phyloP scores from a whole-genome alignment of 2,888 invertebrate species.

The Melikaiella ostensackeni region DNA sequence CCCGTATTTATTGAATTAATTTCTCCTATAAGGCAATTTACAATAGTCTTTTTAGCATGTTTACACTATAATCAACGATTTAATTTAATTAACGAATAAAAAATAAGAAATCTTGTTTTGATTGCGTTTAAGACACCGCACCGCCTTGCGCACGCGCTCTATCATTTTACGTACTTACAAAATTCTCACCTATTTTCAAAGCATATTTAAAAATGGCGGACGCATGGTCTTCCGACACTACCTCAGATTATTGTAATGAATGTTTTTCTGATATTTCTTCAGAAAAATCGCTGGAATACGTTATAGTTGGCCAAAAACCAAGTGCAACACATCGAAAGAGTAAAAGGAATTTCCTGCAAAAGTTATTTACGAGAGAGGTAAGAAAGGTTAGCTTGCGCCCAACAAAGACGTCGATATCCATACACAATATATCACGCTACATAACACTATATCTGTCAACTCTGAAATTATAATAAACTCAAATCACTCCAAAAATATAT shows the following conservation, averaged over 20 bases:
- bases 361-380: constrained; percentile 83
- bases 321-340: constrained; percentile 63
- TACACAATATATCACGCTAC: constrained; percentile 15
- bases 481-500: background rate
- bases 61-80: background rate
- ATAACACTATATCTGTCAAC: background rate
- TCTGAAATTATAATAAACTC: background rate
- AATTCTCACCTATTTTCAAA: constrained; percentile 49
- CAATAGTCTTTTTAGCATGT: background rate
- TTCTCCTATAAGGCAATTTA: background rate
- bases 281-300: constrained; percentile 69
- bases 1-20: background rate
- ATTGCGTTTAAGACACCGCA: background rate
- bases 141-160: background rate
- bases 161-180: background rate
- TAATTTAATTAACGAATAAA: too few relatives aligned
- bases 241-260: constrained; percentile 75
- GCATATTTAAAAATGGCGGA: constrained; percentile 78
- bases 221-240: constrained; percentile 76
- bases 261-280: constrained; percentile 74
- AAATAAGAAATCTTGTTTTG: background rate
- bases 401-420: constrained; percentile 25
- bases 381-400: constrained; percentile 68
- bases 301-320: constrained; percentile 71
- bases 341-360: constrained; percentile 76